A percentile compares a stretch with the other conserved stretches of the same genome.
Conservation (phyloP, 2,113 vertebrate species). For the Beaufortia kweichowensis region DNA sequence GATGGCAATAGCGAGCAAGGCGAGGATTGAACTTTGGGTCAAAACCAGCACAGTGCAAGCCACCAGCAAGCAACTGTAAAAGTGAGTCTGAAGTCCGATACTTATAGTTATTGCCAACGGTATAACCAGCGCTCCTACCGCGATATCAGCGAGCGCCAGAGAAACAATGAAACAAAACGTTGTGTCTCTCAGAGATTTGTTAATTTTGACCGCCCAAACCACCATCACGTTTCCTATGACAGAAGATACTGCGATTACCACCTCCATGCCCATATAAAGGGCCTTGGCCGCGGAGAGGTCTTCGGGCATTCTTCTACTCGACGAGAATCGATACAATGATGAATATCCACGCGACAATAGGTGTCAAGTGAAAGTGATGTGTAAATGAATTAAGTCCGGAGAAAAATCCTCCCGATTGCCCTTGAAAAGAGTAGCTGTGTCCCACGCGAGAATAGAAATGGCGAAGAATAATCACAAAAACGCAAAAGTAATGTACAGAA, state of each 20-base stretch:
- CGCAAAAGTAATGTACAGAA: background rate
- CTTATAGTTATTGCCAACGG: conserved; percentile 94
- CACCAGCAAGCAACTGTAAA: conserved; percentile 93
- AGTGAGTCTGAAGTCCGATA: conserved; percentile 88
- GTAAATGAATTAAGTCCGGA: conserved; percentile 14
- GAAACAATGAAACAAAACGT: conserved; percentile 98
- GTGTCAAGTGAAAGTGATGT: conserved; percentile 15
- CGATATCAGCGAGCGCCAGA: conserved; percentile 91
- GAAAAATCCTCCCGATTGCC: conserved; percentile 7
- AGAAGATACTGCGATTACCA: conserved; percentile 88
- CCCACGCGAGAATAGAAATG: background rate
- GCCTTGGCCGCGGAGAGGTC: conserved; percentile 76
- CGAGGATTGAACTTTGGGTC: conserved; percentile 97
- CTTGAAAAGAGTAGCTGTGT: background rate
- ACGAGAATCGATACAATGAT: conserved; percentile 23
- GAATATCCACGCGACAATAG: conserved; percentile 27
- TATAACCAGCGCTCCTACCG: conserved; percentile 93
- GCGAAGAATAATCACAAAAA: background rate
- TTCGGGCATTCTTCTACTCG: conserved; percentile 74
- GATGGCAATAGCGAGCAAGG: conserved; percentile 92
- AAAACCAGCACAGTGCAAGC: conserved; percentile 95
- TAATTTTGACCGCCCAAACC: conserved; percentile 96
- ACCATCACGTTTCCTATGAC: conserved; percentile 96
- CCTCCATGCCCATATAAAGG: conserved; percentile 92
- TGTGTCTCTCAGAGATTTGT: conserved; percentile 88